A percentile compares a stretch with the other conserved stretches of the same genome.
Evolutionary conservation across 1,140 invertebrate species (phyloP).

Genomic region (Caenorhabditis inopinata): DNA sequence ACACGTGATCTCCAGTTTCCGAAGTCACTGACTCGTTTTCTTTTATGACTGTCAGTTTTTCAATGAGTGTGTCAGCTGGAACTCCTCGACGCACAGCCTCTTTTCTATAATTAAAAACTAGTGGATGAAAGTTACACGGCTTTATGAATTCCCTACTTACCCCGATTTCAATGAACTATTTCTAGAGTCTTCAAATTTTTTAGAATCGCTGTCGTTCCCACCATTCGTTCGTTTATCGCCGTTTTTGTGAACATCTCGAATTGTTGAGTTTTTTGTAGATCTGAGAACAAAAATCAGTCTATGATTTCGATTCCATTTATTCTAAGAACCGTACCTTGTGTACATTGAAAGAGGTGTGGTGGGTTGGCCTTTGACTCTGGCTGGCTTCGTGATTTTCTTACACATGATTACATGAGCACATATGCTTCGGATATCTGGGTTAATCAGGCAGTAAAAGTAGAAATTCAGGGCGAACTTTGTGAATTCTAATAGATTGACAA

Average conservation of each 20-base stretch:
- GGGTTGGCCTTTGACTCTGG: conserved; percentile 49
- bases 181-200: not conserved
- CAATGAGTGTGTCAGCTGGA: not conserved
- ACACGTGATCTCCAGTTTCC: conserved; percentile 20
- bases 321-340: too few species aligned
- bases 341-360: conserved; percentile 47
- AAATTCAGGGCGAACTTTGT: conserved; percentile 66
- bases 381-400: conserved; percentile 44
- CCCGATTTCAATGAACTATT: conserved; percentile 17
- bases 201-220: not conserved
- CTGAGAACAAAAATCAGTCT: not conserved
- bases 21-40: conserved; percentile 22
- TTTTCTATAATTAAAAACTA: conserved; percentile 15
- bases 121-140: not conserved
- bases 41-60: conserved; percentile 9
- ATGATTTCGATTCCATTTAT: too few species aligned
- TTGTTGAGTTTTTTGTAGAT: not conserved
- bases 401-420: conserved; percentile 48
- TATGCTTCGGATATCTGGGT: conserved; percentile 57
- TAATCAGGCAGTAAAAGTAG: conserved; percentile 66
- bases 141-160: not conserved
- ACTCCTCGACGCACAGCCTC: not conserved
- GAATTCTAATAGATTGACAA: conserved; percentile 63
- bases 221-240: not conserved
- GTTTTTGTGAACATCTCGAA: not conserved